phyloP scores from a whole-genome alignment of 2,797 vertebrate species.

The Typhlichthys eigenmanni region DNA sequence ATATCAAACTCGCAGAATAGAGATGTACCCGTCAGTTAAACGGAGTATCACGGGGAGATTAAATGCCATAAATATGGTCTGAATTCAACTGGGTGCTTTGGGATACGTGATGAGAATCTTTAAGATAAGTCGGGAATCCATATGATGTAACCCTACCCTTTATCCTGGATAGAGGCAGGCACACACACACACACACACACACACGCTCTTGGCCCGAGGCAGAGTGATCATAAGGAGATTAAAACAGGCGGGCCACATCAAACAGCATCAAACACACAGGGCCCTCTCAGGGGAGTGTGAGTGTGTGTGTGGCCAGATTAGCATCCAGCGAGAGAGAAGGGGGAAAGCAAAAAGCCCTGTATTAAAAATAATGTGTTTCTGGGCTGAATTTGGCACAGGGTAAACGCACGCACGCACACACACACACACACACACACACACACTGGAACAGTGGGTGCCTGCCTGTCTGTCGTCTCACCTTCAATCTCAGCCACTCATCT shows the following conservation, averaged over 20 bases:
- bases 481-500: slow-evolving; percentile 54
- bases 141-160: slow-evolving; percentile 48
- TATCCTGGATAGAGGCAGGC: slow-evolving; percentile 37
- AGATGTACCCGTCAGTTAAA: neutral
- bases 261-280: slow-evolving; percentile 58
- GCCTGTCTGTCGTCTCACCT: slow-evolving; percentile 45
- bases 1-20: neutral
- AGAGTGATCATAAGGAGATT: slow-evolving; percentile 66
- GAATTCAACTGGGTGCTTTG: slow-evolving; percentile 27
- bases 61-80: slow-evolving; percentile 26
- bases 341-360: slow-evolving; percentile 31
- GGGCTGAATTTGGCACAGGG: slow-evolving; percentile 42
- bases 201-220: slow-evolving; percentile 25
- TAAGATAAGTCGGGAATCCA: slow-evolving; percentile 54
- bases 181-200: slow-evolving; percentile 14
- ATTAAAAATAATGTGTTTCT: slow-evolving; percentile 47
- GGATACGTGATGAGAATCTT: slow-evolving; percentile 37
- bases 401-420: slow-evolving; percentile 19
- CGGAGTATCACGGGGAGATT: slow-evolving; percentile 1
- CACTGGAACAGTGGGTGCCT: slow-evolving; percentile 30
- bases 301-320: slow-evolving; percentile 41
- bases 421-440: slow-evolving; percentile 10
- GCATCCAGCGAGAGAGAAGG: slow-evolving; percentile 38
- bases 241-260: slow-evolving; percentile 64
- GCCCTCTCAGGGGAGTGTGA: slow-evolving; percentile 31